Conservation (phyloP, 2,888 invertebrate genomes). For the Cataglyphis altisquamis region DNA sequence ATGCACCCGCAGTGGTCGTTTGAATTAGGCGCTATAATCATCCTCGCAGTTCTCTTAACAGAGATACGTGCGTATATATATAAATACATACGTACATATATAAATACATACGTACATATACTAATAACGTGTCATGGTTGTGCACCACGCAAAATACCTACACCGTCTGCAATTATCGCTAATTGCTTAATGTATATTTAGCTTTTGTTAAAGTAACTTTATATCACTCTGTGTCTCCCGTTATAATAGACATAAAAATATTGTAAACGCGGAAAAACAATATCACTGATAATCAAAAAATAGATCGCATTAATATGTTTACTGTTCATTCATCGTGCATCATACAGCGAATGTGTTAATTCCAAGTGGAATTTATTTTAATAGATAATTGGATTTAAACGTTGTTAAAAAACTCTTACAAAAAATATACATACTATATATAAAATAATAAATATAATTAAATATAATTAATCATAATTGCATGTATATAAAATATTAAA, state of each 20-base stretch:
- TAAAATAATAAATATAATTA: no score
- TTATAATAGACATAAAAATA: not conserved
- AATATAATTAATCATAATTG: no score
- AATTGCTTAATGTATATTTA: not conserved
- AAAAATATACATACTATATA: no score
- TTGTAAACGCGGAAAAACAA: not conserved
- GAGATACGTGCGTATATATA: not conserved
- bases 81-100: not conserved
- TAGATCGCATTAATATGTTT: not conserved
- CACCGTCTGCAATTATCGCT: not conserved
- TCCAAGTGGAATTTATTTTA: not conserved
- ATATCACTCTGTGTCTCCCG: not conserved
- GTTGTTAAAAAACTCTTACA: not conserved
- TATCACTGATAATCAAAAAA: not conserved
- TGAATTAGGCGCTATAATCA: constrained; percentile 43
- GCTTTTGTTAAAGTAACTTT: not conserved
- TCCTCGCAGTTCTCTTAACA: not conserved
- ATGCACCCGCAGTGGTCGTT: constrained; percentile 57
- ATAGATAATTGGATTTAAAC: not conserved
- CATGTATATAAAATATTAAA: no score
- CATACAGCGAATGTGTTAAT: not conserved
- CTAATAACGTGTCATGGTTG: not conserved
- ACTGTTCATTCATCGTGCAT: not conserved
- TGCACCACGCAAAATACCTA: not conserved
- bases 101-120: not conserved